Evolutionary conservation across 2,113 vertebrate genomes (phyloP).

Genomic region (Trinectes maculatus): DNA sequence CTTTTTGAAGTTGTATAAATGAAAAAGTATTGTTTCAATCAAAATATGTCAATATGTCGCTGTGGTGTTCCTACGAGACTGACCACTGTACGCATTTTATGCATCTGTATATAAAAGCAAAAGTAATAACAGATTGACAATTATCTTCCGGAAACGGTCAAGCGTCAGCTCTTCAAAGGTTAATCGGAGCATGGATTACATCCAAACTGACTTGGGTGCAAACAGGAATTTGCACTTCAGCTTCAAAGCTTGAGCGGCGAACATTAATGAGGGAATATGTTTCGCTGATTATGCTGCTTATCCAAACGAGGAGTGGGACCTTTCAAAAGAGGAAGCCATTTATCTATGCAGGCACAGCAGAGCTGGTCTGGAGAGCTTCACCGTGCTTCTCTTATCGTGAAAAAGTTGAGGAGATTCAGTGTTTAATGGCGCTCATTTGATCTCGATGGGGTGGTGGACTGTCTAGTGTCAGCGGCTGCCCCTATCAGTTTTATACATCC

Average conservation of each 20-base stretch:
- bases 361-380: conserved; percentile 78
- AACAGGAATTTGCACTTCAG: conserved; percentile 44
- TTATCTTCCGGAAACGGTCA: conserved; percentile 25
- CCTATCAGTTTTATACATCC: conserved; percentile 47
- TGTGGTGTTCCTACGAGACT: conserved; percentile 39
- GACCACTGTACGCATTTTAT: too few relatives aligned
- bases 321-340: conserved; percentile 78
- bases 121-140: conserved; percentile 10
- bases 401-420: conserved; percentile 61
- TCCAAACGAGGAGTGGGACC: conserved; percentile 73
- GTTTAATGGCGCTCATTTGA: conserved; percentile 67
- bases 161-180: conserved; percentile 29
- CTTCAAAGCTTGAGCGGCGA: conserved; percentile 37
- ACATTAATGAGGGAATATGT: conserved; percentile 69
- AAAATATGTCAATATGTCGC: conserved; percentile 57
- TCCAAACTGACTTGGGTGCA: conserved; percentile 45
- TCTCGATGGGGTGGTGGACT: conserved; percentile 63
- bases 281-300: conserved; percentile 67
- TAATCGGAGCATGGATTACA: conserved; percentile 30
- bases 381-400: conserved; percentile 69
- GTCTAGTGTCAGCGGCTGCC: conserved; percentile 66
- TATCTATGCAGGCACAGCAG: conserved; percentile 71
- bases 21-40: conserved; percentile 50
- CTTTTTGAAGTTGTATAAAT: conserved; percentile 69
- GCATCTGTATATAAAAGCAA: conserved; percentile 16